Conservation (phyloP, 2,797 vertebrate species). For the Miichthys miiuy region DNA sequence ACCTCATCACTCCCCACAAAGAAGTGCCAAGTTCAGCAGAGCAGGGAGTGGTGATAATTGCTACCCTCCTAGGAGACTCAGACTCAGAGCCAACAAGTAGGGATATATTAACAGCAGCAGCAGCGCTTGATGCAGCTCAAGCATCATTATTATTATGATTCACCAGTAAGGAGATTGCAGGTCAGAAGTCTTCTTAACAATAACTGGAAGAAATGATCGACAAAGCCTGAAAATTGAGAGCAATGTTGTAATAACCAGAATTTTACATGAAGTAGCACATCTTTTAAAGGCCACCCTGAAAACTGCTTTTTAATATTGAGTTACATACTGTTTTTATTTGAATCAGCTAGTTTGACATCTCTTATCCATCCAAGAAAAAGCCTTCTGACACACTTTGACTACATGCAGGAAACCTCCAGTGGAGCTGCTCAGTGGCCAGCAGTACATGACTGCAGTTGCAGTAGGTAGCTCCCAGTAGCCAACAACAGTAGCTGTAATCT, state of each 20-base stretch:
- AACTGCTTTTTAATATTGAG: background rate
- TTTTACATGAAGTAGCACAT: too few species aligned
- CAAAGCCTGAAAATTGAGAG: background rate
- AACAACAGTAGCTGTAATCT: slow-evolving; percentile 43
- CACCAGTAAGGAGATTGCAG: background rate
- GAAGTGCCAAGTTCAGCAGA: background rate
- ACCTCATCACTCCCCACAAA: background rate
- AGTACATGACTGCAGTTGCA: slow-evolving; percentile 40
- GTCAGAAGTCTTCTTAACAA: background rate
- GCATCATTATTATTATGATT: too few species aligned
- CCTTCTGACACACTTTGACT: background rate
- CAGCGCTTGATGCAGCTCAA: background rate
- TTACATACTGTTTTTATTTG: background rate
- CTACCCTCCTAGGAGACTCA: background rate
- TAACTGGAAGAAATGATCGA: background rate
- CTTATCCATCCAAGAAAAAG: background rate
- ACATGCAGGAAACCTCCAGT: slow-evolving; percentile 8
- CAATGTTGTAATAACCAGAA: background rate
- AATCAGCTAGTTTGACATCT: background rate
- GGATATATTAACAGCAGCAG: background rate
- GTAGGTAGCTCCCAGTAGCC: slow-evolving; percentile 39
- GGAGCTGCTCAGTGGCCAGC: slow-evolving; percentile 21
- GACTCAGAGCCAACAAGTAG: background rate
- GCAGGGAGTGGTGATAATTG: background rate
- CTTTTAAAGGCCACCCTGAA: background rate